phyloP scores from a whole-genome alignment of 1,140 invertebrate species.

The Nasonia longicornis region DNA sequence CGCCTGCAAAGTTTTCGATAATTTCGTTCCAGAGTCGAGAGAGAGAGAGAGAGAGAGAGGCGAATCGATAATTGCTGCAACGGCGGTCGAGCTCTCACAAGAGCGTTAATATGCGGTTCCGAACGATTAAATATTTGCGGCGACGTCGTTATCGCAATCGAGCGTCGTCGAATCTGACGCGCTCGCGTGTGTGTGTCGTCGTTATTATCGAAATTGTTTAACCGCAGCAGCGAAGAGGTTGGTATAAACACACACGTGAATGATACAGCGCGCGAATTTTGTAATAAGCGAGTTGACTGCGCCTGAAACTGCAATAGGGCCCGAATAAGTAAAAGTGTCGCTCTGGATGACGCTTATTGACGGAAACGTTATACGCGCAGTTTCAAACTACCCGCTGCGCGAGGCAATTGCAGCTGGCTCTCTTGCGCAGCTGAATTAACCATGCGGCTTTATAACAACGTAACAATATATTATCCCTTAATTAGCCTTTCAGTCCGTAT shows the following conservation, averaged over 20 bases:
- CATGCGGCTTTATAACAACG: neutral
- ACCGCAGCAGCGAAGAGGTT: no score
- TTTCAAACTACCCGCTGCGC: neutral
- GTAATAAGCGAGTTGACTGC: no score
- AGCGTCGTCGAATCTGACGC: no score
- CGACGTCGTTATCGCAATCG: no score
- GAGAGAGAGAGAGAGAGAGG: no score
- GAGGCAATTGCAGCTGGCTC: neutral
- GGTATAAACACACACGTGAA: no score
- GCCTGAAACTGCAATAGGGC: no score
- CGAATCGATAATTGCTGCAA: neutral
- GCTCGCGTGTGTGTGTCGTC: no score
- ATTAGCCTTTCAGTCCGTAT: neutral
- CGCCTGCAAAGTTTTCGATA: conserved; percentile 18
- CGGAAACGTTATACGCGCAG: neutral
- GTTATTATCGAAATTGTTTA: no score
- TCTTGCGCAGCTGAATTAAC: neutral
- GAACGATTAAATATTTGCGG: conserved; percentile 21
- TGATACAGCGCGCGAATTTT: no score
- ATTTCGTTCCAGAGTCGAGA: neutral
- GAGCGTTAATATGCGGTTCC: neutral
- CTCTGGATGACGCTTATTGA: no score
- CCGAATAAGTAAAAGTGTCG: no score
- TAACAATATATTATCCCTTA: neutral
- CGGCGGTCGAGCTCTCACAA: neutral